Conservation (phyloP, 1,140 invertebrate genomes). For the Leptopilina boulardi region DNA sequence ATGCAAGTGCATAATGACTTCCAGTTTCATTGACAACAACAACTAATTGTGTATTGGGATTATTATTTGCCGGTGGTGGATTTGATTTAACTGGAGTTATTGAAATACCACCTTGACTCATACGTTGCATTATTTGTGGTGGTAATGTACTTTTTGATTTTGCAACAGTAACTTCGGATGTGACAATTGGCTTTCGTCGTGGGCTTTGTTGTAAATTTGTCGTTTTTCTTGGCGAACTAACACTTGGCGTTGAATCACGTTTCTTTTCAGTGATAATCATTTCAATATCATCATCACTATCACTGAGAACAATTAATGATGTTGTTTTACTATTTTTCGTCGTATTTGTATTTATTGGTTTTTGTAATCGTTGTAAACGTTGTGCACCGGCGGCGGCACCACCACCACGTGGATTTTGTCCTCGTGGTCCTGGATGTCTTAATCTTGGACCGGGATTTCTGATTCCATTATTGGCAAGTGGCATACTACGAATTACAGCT, state of each 20-base stretch:
- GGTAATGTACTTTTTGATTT: constrained; percentile 56
- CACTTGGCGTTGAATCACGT: constrained; percentile 5
- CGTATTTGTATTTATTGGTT: constrained; percentile 26
- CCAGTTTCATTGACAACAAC: constrained; percentile 74
- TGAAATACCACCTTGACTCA: constrained; percentile 71
- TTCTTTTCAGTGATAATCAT: constrained; percentile 69
- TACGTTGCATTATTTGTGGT: constrained; percentile 66
- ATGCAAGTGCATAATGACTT: constrained; percentile 71
- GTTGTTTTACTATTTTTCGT: constrained; percentile 59
- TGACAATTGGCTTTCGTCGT: constrained; percentile 50
- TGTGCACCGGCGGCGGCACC: neutral
- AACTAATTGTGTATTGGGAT: constrained; percentile 63
- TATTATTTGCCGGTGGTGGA: constrained; percentile 32
- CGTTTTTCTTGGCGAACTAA: constrained; percentile 22
- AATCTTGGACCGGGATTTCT: constrained; percentile 1
- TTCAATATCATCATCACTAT: constrained; percentile 73
- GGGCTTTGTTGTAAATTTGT: neutral
- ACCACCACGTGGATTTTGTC: neutral
- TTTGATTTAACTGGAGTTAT: constrained; percentile 69
- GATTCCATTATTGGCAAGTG: constrained; percentile 19
- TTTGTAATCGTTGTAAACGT: neutral
- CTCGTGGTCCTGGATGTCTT: neutral
- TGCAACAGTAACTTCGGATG: constrained; percentile 48
- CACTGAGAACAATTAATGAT: constrained; percentile 70
- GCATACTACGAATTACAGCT: constrained; percentile 52